Evolutionary conservation across 2,113 vertebrate species (phyloP), one percentile per base, ranked within the genome.

Genomic region (Cromileptes altivelis): DNA sequence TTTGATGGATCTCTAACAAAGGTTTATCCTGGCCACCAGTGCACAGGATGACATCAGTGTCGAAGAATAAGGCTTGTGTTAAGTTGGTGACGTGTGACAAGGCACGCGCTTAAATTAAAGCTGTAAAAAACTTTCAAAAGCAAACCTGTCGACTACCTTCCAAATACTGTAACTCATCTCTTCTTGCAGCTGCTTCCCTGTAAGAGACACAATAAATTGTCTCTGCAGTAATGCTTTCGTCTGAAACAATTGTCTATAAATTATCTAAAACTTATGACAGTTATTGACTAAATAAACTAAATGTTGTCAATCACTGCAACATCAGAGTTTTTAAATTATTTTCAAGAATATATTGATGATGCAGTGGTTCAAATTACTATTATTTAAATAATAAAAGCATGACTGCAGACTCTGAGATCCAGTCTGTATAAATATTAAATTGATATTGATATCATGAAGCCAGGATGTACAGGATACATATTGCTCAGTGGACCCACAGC

Each of bases 401-500:
- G 2, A 23, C 8, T 68, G 30, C n/a, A 53, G 10, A 40, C 17
- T 55, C 37, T 67, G 11, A 68, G 18, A 70, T 53, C 23, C 14
- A 58, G 9, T 37, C 30, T 70, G 30, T 42, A 4, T 67, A 7
- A 58, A 70, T 52, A 21, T 49, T 23, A 73, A 50, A 65, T 30
- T 75, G 30, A 47, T 61, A 25, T 64, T 47, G 40, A 68, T 30
- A 27, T 57, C 71, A 40, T 42, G 65, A 68, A 65, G 45, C 17
- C 50, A n/a, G 42, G 21, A 65, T n/a, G 42, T 30, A 69, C 23
- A 50, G 17, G 68, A 78, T 52, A 49, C 30, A 68, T 87, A 82
- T 88, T 88, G 78, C 64, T 78, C 40, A 13, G 73, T 76, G 70
- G 80, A 85, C 77, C 81, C 75, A 69, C 11, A 76, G 61, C 81